Evolutionary conservation across 2,797 vertebrate genomes (phyloP).

Genomic region (Periophthalmus magnuspinnatus): DNA sequence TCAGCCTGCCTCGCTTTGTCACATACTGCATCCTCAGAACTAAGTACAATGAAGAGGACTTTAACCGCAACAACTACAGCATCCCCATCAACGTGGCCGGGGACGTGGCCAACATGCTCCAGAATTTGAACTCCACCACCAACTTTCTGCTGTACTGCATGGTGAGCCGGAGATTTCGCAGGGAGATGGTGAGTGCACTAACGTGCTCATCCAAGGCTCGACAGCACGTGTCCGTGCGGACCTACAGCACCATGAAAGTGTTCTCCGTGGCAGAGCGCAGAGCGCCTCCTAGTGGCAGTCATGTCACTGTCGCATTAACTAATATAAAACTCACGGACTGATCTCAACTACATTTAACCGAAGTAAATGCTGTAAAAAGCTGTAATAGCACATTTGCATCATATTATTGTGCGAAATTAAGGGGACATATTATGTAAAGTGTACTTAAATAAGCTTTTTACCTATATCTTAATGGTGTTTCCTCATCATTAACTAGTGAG

Average conservation of each 20-base stretch:
- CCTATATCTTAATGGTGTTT: too few species aligned
- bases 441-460: too few species aligned
- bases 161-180: conserved; percentile 74
- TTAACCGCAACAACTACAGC: conserved; percentile 74
- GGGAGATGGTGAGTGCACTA: conserved; percentile 61
- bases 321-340: conserved; percentile 51
- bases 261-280: conserved; percentile 64
- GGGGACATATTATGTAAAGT: too few species aligned
- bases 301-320: conserved; percentile 55
- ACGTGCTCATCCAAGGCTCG: conserved; percentile 39
- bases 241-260: conserved; percentile 71
- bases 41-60: conserved; percentile 64
- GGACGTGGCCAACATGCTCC: conserved; percentile 81
- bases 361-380: neutral
- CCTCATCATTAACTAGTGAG: too few species aligned
- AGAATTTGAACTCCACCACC: conserved; percentile 82
- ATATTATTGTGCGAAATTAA: too few species aligned
- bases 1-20: conserved; percentile 78
- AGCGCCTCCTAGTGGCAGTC: neutral
- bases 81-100: conserved; percentile 72
- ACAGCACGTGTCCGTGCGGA: conserved; percentile 55
- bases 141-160: conserved; percentile 83
- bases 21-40: conserved; percentile 83
- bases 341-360: neutral
- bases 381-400: too few species aligned